Percentiles rank a stretch among this genome's conserved stretches.
Evolutionary conservation across 2,113 vertebrate genomes (phyloP).

Genomic region (Anseranas semipalmata): DNA sequence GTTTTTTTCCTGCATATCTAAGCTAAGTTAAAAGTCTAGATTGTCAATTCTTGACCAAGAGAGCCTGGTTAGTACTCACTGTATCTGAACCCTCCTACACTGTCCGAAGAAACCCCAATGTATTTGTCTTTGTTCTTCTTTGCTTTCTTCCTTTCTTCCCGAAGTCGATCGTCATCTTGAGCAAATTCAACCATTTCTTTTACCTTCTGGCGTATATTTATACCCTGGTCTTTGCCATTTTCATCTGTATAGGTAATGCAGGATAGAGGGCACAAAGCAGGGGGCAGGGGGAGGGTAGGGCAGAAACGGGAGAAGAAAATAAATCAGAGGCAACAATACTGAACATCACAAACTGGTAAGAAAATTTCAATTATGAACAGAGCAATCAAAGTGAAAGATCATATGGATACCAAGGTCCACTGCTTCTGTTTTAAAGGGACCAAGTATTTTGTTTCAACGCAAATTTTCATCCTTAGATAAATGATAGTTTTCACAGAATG

Average conservation of each 20-base stretch:
- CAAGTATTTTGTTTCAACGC: not conserved
- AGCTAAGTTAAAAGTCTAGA: not conserved
- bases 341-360: not conserved
- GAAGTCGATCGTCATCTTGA: constrained; percentile 95
- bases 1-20: not conserved
- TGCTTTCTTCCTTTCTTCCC: constrained; percentile 97
- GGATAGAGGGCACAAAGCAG: too few relatives aligned
- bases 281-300: too few relatives aligned
- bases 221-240: constrained; percentile 96
- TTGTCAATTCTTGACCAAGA: not conserved
- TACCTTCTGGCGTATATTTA: constrained; percentile 98
- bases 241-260: constrained; percentile 82
- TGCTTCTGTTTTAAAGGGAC: not conserved
- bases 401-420: not conserved
- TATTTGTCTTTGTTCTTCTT: constrained; percentile 99
- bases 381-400: not conserved
- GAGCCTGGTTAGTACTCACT: constrained; percentile 81
- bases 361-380: not conserved
- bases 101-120: constrained; percentile 93
- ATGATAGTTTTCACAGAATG: not conserved
- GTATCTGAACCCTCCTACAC: constrained; percentile 88
- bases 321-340: not conserved
- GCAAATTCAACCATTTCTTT: constrained; percentile 96
- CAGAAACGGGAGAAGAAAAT: not conserved
- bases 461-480: constrained; percentile 19